Evolutionary conservation across 2,113 vertebrate genomes (phyloP).

Genomic region (Tachuris rubrigastra): DNA sequence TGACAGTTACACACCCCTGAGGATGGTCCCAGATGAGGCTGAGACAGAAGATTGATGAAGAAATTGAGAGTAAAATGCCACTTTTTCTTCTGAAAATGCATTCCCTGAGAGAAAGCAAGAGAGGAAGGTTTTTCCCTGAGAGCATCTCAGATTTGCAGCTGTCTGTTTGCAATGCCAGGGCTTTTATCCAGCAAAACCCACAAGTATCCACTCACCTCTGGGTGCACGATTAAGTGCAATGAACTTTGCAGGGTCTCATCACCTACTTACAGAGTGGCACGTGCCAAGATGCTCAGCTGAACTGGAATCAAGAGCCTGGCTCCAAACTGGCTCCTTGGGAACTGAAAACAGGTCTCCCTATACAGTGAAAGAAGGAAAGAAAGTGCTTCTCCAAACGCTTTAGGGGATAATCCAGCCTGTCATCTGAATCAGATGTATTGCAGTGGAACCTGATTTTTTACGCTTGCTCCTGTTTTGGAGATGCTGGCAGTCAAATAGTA

Average conservation of each 20-base stretch:
- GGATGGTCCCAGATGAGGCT: not conserved
- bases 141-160: not conserved
- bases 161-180: not conserved
- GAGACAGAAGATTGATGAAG: not conserved
- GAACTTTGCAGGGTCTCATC: not conserved
- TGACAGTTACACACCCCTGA: rapidly evolving
- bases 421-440: not conserved
- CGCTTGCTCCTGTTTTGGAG: not conserved
- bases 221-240: not conserved
- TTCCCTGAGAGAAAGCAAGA: not conserved
- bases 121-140: not conserved
- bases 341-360: not conserved
- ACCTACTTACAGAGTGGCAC: not conserved
- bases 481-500: not conserved
- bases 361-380: not conserved
- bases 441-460: not conserved
- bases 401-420: not conserved
- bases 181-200: not conserved
- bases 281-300: not conserved
- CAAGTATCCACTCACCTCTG: not conserved
- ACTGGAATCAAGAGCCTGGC: not conserved
- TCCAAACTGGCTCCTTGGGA: not conserved
- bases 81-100: not conserved
- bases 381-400: not conserved
- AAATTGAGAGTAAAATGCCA: not conserved